Percentiles rank a stretch among this genome's conserved stretches.
Evolutionary conservation across 2,888 invertebrate genomes (phyloP).

Genomic region (Thymelicus sylvestris): DNA sequence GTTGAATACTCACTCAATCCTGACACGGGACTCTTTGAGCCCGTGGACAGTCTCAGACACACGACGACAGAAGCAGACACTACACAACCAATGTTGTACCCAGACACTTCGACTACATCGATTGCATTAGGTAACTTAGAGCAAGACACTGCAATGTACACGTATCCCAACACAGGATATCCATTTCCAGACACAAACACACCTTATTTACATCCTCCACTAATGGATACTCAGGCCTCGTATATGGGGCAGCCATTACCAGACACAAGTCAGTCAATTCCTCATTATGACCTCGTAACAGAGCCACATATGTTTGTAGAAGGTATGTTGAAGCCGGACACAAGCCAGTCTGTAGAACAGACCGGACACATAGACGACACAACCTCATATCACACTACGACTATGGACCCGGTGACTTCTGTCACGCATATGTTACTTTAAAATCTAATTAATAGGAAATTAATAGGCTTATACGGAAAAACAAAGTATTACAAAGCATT

Average conservation of each 20-base stretch:
- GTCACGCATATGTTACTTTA: constrained; percentile 17
- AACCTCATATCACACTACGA: not conserved
- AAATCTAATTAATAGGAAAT: not conserved
- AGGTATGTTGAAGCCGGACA: constrained; percentile 9
- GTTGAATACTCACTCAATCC: not conserved
- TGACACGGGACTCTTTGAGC: constrained; percentile 1
- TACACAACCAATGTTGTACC: not conserved
- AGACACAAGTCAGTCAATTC: not conserved
- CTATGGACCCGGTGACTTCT: constrained; percentile 2
- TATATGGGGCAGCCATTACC: constrained; percentile 7
- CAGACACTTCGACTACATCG: not conserved
- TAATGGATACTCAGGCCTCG: not conserved
- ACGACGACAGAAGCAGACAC: not conserved
- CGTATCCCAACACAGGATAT: constrained; percentile 12
- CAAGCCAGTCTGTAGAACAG: constrained; percentile 1
- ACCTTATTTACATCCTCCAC: not conserved
- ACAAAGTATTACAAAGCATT: too few species aligned
- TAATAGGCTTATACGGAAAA: too few species aligned
- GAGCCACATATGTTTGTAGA: not conserved
- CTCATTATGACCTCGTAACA: not conserved
- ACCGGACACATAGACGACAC: constrained; percentile 10
- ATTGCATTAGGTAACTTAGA: not conserved
- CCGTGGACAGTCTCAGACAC: not conserved
- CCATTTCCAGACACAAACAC: constrained; percentile 7
- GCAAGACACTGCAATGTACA: constrained; percentile 1